Percentiles rank a stretch among this genome's conserved stretches.
Conservation (phyloP, 2,888 invertebrate genomes). For the Catotricha subobsoleta region DNA sequence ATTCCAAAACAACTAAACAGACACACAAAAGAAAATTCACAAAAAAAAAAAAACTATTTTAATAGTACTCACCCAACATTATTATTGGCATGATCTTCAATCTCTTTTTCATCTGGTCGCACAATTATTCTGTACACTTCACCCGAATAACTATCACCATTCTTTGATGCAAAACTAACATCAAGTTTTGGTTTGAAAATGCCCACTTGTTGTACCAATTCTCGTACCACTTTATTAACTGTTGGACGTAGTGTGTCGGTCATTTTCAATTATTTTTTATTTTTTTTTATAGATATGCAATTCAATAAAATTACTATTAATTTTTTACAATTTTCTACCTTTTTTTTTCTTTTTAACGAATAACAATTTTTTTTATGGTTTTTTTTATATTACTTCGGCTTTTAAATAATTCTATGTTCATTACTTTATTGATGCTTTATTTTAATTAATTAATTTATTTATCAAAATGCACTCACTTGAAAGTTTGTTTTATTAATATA, state of each 20-base stretch:
- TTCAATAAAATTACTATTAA: too few relatives aligned
- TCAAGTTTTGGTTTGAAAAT: constrained; percentile 3
- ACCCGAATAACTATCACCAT: constrained; percentile 8
- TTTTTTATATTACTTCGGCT: too few relatives aligned
- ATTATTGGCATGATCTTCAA: constrained; percentile 4
- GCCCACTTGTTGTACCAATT: background rate
- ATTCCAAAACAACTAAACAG: too few relatives aligned
- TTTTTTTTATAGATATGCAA: background rate
- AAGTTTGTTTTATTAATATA: too few relatives aligned
- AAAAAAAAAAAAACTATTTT: background rate
- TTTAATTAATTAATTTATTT: too few relatives aligned
- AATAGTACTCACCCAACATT: constrained; percentile 2
- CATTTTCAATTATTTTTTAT: constrained; percentile 2
- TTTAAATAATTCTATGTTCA: too few relatives aligned
- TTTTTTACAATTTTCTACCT: too few relatives aligned
- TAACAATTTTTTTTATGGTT: too few relatives aligned
- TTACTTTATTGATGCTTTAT: too few relatives aligned
- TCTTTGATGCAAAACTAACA: constrained; percentile 1
- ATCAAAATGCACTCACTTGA: too few relatives aligned
- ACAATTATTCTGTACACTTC: constrained; percentile 8
- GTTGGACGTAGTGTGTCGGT: background rate
- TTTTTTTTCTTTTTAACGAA: too few relatives aligned
- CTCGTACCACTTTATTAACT: background rate
- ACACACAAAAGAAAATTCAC: background rate
- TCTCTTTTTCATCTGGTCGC: background rate